Evolutionary conservation across 2,113 vertebrate species (phyloP).

Genomic region (Sminthopsis crassicaudata): DNA sequence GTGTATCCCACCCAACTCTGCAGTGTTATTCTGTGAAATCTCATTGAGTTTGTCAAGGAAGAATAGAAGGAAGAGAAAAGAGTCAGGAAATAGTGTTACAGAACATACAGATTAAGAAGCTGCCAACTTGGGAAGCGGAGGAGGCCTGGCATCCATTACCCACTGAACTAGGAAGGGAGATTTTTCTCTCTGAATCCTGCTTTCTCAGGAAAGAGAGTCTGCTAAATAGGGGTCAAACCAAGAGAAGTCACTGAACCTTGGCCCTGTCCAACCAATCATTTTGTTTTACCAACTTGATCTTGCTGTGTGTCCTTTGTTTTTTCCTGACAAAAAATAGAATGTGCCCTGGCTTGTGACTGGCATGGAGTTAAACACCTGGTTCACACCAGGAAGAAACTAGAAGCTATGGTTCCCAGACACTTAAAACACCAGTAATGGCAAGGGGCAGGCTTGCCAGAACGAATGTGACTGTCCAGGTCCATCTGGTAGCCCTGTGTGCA

Average conservation of each 20-base stretch:
- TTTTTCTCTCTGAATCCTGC: not conserved
- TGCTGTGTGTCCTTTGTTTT: not conserved
- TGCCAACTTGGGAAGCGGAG: not conserved
- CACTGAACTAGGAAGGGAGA: not conserved
- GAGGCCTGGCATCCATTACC: not conserved
- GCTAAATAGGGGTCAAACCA: not conserved
- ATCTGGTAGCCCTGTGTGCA: not conserved
- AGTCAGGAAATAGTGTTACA: not conserved
- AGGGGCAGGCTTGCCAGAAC: not conserved
- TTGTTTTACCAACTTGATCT: not conserved
- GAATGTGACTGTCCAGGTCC: not conserved
- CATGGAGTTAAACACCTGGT: not conserved
- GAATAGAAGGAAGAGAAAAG: not conserved
- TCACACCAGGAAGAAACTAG: not conserved
- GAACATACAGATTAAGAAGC: not conserved
- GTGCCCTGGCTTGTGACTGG: not conserved
- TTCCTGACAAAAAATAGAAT: not conserved
- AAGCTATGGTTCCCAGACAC: not conserved
- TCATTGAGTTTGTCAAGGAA: not conserved
- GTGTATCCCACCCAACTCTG: not conserved
- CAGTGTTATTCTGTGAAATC: not conserved
- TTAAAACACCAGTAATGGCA: not conserved
- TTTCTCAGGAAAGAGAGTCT: not conserved
- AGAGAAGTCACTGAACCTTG: not conserved
- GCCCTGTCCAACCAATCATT: not conserved